These are phyloP conservation scores for Prionailurus bengalensis DNA, from an alignment of 2,113 vertebrate species.

Conservation along the genomic window DNA sequence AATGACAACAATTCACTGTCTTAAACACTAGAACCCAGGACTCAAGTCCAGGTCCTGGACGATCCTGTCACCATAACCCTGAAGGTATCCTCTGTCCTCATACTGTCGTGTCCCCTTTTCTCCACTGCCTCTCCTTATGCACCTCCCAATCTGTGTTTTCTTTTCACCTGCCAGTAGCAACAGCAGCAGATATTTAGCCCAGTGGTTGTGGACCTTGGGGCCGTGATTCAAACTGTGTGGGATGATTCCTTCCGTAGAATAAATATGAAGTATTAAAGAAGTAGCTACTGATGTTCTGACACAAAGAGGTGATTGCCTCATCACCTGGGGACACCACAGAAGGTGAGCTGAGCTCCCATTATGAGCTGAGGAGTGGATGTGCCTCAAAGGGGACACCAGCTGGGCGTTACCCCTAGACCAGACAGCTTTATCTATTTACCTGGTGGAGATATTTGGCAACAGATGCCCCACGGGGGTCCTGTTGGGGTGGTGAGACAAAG, in stretches of 20 bases:
- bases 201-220: neutral
- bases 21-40: neutral
- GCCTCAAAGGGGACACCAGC: neutral
- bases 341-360: neutral
- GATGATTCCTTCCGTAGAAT: neutral
- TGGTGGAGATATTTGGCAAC: neutral
- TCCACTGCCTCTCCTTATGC: too few relatives aligned
- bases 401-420: accelerated
- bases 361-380: accelerated
- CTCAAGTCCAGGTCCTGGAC: neutral
- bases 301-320: neutral
- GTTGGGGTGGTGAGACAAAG: neutral
- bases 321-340: neutral
- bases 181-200: neutral
- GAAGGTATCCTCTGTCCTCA: accelerated
- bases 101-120: accelerated
- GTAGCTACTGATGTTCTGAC: neutral
- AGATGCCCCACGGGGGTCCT: accelerated
- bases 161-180: neutral
- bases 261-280: neutral
- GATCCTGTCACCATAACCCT: too few relatives aligned
- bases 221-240: neutral
- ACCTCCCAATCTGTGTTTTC: neutral
- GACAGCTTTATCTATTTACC: neutral
- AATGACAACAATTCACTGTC: neutral